Evolutionary conservation across 2,797 vertebrate genomes (phyloP).

Genomic region (Gadopsis bispinosus): DNA sequence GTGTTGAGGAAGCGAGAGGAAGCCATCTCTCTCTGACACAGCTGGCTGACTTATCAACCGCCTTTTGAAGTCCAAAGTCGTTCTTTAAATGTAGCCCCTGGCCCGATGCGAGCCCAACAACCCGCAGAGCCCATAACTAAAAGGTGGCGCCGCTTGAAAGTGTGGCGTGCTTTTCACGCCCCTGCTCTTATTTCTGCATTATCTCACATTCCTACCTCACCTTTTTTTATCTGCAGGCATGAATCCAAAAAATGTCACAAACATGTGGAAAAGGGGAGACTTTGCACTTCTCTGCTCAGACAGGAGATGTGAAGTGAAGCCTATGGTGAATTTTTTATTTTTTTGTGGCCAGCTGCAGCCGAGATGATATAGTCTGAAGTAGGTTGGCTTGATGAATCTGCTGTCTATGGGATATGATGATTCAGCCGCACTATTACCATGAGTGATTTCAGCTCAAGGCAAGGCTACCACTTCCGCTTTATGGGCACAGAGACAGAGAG

Average conservation of each 20-base stretch:
- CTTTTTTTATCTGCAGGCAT: conserved; percentile 32
- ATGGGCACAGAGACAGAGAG: conserved; percentile 66
- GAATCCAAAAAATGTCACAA: conserved; percentile 45
- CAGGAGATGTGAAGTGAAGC: conserved; percentile 59
- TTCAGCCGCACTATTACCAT: conserved; percentile 79
- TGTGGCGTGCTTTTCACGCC: conserved; percentile 11
- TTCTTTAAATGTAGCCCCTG: conserved; percentile 53
- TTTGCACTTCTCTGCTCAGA: conserved; percentile 38
- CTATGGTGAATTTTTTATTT: conserved; percentile 42
- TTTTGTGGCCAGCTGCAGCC: conserved; percentile 54
- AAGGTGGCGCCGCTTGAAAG: conserved; percentile 29
- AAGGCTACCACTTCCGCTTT: conserved; percentile 69
- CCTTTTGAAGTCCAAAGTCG: conserved; percentile 39
- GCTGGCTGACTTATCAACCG: conserved; percentile 58
- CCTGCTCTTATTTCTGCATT: conserved; percentile 16
- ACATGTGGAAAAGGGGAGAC: not conserved
- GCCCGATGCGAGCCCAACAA: conserved; percentile 36
- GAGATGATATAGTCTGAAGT: conserved; percentile 58
- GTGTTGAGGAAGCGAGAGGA: conserved; percentile 46
- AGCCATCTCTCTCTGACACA: conserved; percentile 64
- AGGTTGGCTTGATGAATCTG: conserved; percentile 76
- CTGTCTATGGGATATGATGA: conserved; percentile 81
- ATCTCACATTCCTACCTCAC: conserved; percentile 21
- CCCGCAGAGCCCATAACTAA: conserved; percentile 16
- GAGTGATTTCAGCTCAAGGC: conserved; percentile 78